Base-by-base conservation (phyloP, 2,888 invertebrate genomes). In the Chymomyza fuscimana region DNA sequence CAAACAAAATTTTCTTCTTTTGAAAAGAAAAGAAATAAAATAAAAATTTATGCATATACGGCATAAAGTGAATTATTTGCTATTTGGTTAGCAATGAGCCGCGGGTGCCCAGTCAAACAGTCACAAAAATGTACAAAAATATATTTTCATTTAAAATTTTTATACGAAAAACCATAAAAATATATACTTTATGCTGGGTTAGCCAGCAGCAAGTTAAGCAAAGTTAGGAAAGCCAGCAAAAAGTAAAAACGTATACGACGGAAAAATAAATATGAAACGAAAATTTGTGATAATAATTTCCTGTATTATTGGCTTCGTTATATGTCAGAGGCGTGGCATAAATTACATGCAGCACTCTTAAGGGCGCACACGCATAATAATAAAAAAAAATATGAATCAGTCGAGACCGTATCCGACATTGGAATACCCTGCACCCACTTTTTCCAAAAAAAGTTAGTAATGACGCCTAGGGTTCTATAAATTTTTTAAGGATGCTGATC, bases 221-320 rank as follows among this genome's bases (percentile, higher is more conserved):
- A 12, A 12, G 40, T 46, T 46, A 4, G 5, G 4, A 22, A 29
- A 9, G 32, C 32, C 5, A 32, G 32, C 19, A 62, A 46, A 29
- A 51, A 32, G 51, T 52, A 52, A 51, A 61, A 65, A 63, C 10
- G 32, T n/a, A 61, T 15, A 36, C 10, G 32, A 32, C 7, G 72
- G 78, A 61, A 61, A 68, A 69, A 65, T 64, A 77, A 78, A 78
- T 74, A 77, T 76, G 69, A 80, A 72, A 63, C 66, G 76, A 78
- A 80, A 76, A 71, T 83, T 86, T 81, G 86, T 74, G 79, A 75
- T 86, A 86, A 87, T 86, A 86, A 85, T 87, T 85, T 83, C 74
- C 70, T 65, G 76, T 81, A 76, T 87, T 87, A 85, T 85, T 63
- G 50, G 19, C 63, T 50, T 22, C 50, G 46, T 63, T 63, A 40